Conservation (phyloP, 1,140 invertebrate species). For the Chionoecetes opilio region DNA sequence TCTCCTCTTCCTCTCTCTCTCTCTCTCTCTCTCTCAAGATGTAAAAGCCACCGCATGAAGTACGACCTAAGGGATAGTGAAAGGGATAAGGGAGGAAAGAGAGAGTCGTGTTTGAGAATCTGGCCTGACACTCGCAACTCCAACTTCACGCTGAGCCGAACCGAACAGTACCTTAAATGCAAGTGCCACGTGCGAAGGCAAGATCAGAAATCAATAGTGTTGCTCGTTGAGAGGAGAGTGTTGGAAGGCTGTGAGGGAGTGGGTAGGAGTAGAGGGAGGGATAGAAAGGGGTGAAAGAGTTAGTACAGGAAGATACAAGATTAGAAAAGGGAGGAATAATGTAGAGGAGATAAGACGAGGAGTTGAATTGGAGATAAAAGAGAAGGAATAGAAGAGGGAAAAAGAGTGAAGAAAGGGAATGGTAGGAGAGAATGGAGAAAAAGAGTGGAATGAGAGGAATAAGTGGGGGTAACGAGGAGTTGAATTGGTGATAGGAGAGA, state of each 20-base stretch:
- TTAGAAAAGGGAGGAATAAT: not conserved
- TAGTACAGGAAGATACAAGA: not conserved
- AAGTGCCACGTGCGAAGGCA: constrained; percentile 16
- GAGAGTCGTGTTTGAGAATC: not conserved
- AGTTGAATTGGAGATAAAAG: not conserved
- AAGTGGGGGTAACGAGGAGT: not conserved
- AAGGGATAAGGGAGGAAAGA: not conserved
- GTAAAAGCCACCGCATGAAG: not conserved
- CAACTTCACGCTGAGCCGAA: not conserved
- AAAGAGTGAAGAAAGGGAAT: not conserved
- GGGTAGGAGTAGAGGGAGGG: not conserved
- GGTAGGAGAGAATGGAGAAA: not conserved
- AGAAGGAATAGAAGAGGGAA: not conserved
- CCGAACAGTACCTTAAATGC: constrained; percentile 3
- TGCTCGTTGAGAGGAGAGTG: constrained; percentile 32
- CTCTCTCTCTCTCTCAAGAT: constrained; percentile 58
- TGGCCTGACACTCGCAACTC: not conserved
- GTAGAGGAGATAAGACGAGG: not conserved
- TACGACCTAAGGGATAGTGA: not conserved
- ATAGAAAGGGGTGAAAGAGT: not conserved
- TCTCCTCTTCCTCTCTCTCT: constrained; percentile 65
- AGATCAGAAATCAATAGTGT: constrained; percentile 62
- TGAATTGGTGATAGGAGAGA: not conserved
- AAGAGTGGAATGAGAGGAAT: not conserved
- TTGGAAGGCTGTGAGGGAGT: not conserved